phyloP scores from a whole-genome alignment of 2,113 vertebrate genomes.

The Serinus canaria region DNA sequence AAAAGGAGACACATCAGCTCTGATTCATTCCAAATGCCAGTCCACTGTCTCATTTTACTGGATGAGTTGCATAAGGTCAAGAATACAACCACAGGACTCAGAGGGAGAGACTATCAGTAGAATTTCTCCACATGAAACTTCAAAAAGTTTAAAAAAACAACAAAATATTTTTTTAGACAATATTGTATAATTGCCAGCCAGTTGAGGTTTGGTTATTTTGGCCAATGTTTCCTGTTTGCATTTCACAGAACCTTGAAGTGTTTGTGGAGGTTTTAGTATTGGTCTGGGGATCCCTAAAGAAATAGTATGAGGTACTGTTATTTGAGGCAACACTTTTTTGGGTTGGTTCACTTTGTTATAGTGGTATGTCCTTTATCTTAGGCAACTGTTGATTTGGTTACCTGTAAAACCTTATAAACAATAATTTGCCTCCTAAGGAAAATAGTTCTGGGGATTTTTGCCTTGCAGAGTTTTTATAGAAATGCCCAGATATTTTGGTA shows the following conservation, averaged over 20 bases:
- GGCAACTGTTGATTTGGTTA: neutral
- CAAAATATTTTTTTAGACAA: neutral
- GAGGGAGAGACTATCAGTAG: neutral
- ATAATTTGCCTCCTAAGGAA: neutral
- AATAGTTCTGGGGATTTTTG: neutral
- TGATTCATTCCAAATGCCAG: conserved; percentile 11
- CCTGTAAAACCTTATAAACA: neutral
- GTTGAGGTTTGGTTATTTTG: neutral
- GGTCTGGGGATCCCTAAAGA: neutral
- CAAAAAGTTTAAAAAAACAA: neutral
- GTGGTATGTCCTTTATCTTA: neutral
- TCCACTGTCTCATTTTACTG: neutral
- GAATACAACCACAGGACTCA: neutral
- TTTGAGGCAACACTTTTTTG: neutral
- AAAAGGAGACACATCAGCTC: neutral
- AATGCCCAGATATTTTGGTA: neutral
- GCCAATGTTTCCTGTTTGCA: no score
- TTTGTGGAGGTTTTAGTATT: neutral
- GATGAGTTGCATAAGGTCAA: conserved; percentile 4
- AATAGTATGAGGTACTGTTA: accelerated
- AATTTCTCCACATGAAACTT: neutral
- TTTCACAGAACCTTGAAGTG: neutral
- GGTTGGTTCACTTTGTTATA: neutral
- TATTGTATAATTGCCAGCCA: neutral
- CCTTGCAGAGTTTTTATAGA: neutral